Evolutionary conservation across 2,113 vertebrate species (phyloP), one percentile per base, ranked within the genome.

Genomic region (Regulus satrapa): DNA sequence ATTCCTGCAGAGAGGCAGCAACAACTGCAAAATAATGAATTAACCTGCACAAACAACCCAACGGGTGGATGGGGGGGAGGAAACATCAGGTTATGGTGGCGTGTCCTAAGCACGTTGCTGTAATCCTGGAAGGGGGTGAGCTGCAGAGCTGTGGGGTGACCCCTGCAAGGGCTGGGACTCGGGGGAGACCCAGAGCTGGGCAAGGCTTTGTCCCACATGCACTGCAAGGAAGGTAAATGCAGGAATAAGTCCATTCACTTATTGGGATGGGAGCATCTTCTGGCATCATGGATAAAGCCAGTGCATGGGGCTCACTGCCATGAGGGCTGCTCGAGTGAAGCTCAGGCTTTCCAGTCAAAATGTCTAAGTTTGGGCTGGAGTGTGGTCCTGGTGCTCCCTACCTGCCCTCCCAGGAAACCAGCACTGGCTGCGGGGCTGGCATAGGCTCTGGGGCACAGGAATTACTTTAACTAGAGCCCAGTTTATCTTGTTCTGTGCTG

Each of bases 261-360:
- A 0, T 9, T 4, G 7, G 31, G 31, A 16, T 9, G 5, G 19
- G 29, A 77, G 26, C 10, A 1, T 14, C 46, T 62, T 21, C 29
- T 7, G 9, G 23, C 8, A 40, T 31, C 9, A 1, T 40, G 11
- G 26, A 3, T 18, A n/a, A 48, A n/a, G n/a, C 18, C 12, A 8
- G 38, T 2, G 40, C 12, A 1, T 4, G 32, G 34, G 31, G 10
- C 6, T 72, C 54, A 6, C 54, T 9, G 4, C 23, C 46, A 4
- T 5, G 3, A 40, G 49, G 26, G 38, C 28, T 80, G 87, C 19
- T 6, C 0, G 0, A 36, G 38, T 1, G 2, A 4, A 10, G 32
- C 18, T 49, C 55, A 36, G 40, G 11, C 2, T 79, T 41, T 63
- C 12, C 14, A 5, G 6, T 4, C 32, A 21, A 25, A 64, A 18